Percentiles rank a stretch among this genome's conserved stretches.
phyloP scores from a whole-genome alignment of 1,140 invertebrate genomes.

The Leptoteleia sp. region DNA sequence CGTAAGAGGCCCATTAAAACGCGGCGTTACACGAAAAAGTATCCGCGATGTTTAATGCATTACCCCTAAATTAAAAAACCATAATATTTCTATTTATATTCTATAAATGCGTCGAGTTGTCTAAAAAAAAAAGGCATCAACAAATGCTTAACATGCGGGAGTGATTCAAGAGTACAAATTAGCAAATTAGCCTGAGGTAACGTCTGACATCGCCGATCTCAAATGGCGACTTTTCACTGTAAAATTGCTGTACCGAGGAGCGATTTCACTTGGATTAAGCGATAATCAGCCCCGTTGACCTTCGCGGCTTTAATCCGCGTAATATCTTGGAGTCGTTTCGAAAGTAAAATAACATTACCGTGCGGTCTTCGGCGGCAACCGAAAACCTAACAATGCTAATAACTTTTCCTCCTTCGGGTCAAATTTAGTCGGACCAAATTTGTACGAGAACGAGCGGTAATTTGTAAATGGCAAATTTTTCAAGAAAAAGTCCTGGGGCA shows the following conservation, averaged over 20 bases:
- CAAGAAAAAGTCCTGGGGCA: no score
- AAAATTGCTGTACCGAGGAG: conserved; percentile 48
- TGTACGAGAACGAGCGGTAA: background rate
- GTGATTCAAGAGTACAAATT: conserved; percentile 62
- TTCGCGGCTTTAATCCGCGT: conserved; percentile 64
- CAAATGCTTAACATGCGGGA: conserved; percentile 55
- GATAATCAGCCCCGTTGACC: conserved; percentile 62
- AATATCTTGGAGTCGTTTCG: conserved; percentile 62
- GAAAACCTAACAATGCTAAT: conserved; percentile 7
- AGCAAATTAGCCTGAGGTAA: conserved; percentile 58
- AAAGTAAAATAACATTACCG: conserved; percentile 54
- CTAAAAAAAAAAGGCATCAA: conserved; percentile 47
- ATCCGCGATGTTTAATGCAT: conserved; percentile 34
- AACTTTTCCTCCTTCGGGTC: conserved; percentile 1
- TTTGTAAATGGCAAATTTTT: no score
- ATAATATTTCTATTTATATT: conserved; percentile 60
- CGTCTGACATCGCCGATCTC: conserved; percentile 46
- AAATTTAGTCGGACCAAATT: conserved; percentile 4
- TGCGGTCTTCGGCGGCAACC: conserved; percentile 10
- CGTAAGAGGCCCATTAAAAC: background rate
- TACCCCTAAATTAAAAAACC: conserved; percentile 3
- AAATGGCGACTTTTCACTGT: conserved; percentile 54
- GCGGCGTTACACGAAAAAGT: background rate
- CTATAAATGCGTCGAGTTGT: conserved; percentile 46
- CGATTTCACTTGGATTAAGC: conserved; percentile 65